Evolutionary conservation across 2,797 vertebrate genomes (phyloP).

Genomic region (Rhinella marina): DNA sequence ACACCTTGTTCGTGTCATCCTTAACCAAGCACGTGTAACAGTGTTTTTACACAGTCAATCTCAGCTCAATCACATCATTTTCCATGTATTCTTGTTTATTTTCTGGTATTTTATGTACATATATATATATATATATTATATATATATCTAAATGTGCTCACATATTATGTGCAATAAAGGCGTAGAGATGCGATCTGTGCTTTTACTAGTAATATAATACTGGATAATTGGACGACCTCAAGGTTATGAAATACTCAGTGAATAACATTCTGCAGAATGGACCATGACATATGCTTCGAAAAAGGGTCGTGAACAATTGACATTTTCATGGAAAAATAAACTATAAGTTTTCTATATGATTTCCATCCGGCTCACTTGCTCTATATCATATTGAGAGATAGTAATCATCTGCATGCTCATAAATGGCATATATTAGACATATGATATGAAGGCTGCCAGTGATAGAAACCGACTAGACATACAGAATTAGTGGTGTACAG

Average conservation of each 20-base stretch:
- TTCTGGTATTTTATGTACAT: not conserved
- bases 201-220: slow-evolving; percentile 29
- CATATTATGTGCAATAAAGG: not conserved
- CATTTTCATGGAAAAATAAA: slow-evolving; percentile 56
- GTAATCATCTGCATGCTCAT: not conserved
- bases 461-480: not conserved
- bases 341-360: slow-evolving; percentile 31
- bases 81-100: too few species aligned
- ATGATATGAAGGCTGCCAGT: not conserved
- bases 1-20: too few species aligned
- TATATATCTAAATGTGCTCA: not conserved
- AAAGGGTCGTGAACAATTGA: slow-evolving; percentile 55
- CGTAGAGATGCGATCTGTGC: not conserved
- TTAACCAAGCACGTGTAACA: too few species aligned
- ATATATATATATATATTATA: not conserved
- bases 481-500: too few species aligned
- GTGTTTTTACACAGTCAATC: too few species aligned
- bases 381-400: slow-evolving; percentile 27
- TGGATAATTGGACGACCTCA: slow-evolving; percentile 43
- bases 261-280: slow-evolving; percentile 42
- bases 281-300: slow-evolving; percentile 39
- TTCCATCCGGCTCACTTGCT: not conserved
- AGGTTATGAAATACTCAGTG: slow-evolving; percentile 4
- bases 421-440: not conserved
- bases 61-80: too few species aligned